Percentiles rank a stretch among this genome's conserved stretches.
Conservation (phyloP, 2,797 vertebrate species). For the Lophotriccus pileatus region DNA sequence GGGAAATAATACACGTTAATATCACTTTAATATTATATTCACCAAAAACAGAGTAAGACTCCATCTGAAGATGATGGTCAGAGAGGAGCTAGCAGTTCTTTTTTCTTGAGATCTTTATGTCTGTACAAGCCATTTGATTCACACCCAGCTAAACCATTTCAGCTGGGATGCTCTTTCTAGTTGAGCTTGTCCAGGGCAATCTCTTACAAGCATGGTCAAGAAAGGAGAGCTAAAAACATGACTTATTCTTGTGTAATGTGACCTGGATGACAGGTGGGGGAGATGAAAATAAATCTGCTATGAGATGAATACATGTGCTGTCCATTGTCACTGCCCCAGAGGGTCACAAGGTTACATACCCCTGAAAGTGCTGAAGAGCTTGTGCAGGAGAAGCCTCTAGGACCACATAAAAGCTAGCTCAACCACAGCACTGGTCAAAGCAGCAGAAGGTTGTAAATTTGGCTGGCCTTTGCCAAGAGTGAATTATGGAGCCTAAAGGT, state of each 20-base stretch:
- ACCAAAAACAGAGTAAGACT: background rate
- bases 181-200: background rate
- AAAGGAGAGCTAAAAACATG: background rate
- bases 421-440: background rate
- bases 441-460: constrained; percentile 2
- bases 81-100: background rate
- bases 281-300: background rate
- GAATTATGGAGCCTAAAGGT: background rate
- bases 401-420: background rate
- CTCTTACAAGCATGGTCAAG: background rate
- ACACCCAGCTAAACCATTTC: background rate
- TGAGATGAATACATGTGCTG: background rate
- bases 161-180: background rate
- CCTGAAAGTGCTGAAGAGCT: background rate
- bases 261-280: background rate
- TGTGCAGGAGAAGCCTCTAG: background rate
- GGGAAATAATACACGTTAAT: background rate
- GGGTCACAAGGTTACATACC: background rate
- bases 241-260: background rate
- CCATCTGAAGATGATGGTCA: background rate
- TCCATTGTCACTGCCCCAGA: background rate
- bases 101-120: background rate
- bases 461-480: background rate
- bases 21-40: background rate
- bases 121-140: background rate